A percentile compares a stretch with the other conserved stretches of the same genome.
These are phyloP conservation scores for Achroia grisella DNA, from an alignment of 1,140 invertebrate genomes.

Conservation along the genomic window DNA sequence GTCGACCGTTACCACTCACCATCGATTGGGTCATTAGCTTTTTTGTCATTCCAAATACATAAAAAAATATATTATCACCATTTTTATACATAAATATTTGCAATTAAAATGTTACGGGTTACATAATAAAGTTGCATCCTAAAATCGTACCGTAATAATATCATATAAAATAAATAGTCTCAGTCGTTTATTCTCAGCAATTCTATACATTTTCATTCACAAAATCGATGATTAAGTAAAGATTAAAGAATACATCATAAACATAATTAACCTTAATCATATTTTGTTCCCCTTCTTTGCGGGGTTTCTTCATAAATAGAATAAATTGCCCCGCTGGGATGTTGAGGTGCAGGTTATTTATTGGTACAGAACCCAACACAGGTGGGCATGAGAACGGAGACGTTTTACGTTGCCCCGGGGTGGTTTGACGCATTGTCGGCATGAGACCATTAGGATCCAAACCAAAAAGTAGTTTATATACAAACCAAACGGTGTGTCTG, in stretches of 20 bases:
- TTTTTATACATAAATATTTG: too few relatives aligned
- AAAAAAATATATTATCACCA: too few relatives aligned
- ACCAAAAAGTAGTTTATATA: too few relatives aligned
- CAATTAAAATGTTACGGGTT: too few relatives aligned
- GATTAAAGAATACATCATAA: not conserved
- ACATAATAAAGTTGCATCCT: too few relatives aligned
- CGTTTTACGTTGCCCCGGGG: slow-evolving; percentile 24
- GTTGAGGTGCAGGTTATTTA: slow-evolving; percentile 18
- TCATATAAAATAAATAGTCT: too few relatives aligned
- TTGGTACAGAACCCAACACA: slow-evolving; percentile 18
- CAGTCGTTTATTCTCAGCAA: too few relatives aligned
- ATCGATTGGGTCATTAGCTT: too few relatives aligned
- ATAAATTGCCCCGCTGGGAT: slow-evolving; percentile 22
- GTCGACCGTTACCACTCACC: too few relatives aligned
- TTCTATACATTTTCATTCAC: not conserved
- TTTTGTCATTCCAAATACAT: too few relatives aligned
- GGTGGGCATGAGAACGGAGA: slow-evolving; percentile 23
- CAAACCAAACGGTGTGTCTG: too few relatives aligned
- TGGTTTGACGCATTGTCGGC: slow-evolving; percentile 18
- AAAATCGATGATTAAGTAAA: not conserved
- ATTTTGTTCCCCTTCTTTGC: not conserved
- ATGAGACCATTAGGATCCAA: slow-evolving; percentile 8
- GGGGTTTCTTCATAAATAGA: slow-evolving; percentile 15
- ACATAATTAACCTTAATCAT: not conserved
- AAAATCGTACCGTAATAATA: too few relatives aligned